Conservation (phyloP, 2,888 invertebrate genomes). For the Athripsodes cinereus region DNA sequence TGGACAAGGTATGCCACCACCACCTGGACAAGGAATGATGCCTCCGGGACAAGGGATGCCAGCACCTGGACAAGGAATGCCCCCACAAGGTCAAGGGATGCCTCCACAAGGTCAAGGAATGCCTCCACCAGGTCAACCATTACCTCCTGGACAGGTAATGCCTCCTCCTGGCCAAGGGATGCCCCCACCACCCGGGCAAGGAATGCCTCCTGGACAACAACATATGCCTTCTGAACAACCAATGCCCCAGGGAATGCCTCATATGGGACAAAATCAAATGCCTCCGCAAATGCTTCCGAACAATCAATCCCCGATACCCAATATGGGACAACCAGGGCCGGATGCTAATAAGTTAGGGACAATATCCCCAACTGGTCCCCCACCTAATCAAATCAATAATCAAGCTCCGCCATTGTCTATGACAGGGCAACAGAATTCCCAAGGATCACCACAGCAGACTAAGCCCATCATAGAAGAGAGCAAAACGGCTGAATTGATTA, state of each 20-base stretch:
- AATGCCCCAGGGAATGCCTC: constrained; percentile 17
- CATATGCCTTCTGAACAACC: constrained; percentile 14
- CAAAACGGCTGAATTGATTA: constrained; percentile 69
- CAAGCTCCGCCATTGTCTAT: constrained; percentile 31
- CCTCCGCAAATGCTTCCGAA: constrained; percentile 13
- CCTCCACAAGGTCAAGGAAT: constrained; percentile 7
- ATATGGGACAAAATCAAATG: constrained; percentile 18
- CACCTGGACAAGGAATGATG: constrained; percentile 31
- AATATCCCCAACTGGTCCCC: constrained; percentile 28
- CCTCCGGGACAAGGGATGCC: constrained; percentile 16
- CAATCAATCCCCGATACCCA: constrained; percentile 25
- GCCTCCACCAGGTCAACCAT: constrained; percentile 18
- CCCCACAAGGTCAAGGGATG: constrained; percentile 17
- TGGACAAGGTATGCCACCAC: constrained; percentile 31
- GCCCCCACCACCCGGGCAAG: constrained; percentile 29
- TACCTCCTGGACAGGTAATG: constrained; percentile 32
- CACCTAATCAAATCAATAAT: constrained; percentile 29
- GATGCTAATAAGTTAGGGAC: constrained; percentile 16
- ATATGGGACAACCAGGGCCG: constrained; percentile 22
- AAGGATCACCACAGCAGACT: constrained; percentile 32
- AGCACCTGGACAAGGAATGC: constrained; percentile 19
- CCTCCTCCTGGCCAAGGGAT: constrained; percentile 34
- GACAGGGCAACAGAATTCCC: constrained; percentile 32
- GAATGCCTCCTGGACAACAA: constrained; percentile 24
- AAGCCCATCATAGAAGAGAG: constrained; percentile 29